Conservation (phyloP, 2,797 vertebrate species). For the Coracias cyanogaster region DNA sequence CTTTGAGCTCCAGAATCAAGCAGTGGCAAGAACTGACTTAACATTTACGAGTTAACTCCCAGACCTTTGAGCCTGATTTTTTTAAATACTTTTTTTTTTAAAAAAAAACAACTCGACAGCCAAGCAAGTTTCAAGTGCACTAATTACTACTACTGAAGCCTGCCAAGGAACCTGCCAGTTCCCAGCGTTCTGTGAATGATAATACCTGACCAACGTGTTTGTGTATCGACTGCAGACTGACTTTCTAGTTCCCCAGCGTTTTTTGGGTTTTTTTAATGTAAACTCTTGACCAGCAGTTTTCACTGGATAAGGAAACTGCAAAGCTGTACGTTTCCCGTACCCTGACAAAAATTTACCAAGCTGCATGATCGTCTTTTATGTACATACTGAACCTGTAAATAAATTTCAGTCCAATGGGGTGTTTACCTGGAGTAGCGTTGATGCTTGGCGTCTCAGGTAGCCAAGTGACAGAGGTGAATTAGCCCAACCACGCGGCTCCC, state of each 20-base stretch:
- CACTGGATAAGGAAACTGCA: not conserved
- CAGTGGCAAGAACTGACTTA: not conserved
- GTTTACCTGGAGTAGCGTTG: not conserved
- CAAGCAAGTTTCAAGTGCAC: slow-evolving; percentile 52
- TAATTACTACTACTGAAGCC: slow-evolving; percentile 29
- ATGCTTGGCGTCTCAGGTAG: not conserved
- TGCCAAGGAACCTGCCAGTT: slow-evolving; percentile 24
- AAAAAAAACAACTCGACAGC: slow-evolving; percentile 9
- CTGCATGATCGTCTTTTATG: slow-evolving; percentile 64
- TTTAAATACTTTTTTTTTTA: not conserved
- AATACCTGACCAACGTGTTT: not conserved
- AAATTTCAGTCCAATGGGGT: slow-evolving; percentile 56
- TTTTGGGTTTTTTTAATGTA: slow-evolving; percentile 37
- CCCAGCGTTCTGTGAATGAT: not conserved
- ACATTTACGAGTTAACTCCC: not conserved
- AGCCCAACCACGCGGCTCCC: not conserved
- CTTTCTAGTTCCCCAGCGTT: not conserved
- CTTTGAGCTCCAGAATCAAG: not conserved
- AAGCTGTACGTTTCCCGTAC: slow-evolving; percentile 29
- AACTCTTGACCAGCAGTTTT: slow-evolving; percentile 21
- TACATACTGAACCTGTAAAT: slow-evolving; percentile 69
- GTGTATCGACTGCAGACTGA: not conserved
- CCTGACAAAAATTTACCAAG: slow-evolving; percentile 19
- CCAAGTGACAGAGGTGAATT: fast-evolving
- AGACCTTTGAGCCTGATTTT: not conserved